Conservation (phyloP, 2,113 vertebrate species). For the Ptilorrhoa leucosticta region DNA sequence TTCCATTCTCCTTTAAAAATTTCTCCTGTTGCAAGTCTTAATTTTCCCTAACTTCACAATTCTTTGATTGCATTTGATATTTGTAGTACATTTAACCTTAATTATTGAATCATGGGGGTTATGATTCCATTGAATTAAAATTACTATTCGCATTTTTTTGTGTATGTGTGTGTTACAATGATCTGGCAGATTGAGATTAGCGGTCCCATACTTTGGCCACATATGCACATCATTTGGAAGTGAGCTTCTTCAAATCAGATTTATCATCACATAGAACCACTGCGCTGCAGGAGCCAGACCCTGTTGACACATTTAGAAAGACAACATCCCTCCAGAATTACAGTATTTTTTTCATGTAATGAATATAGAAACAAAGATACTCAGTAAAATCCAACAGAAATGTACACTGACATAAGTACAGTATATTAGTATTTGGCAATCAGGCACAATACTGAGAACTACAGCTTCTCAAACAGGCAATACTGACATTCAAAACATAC, state of each 20-base stretch:
- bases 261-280: neutral
- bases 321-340: neutral
- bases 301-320: neutral
- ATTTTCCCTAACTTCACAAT: neutral
- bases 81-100: neutral
- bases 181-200: neutral
- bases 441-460: neutral
- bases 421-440: neutral
- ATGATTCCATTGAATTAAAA: neutral
- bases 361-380: neutral
- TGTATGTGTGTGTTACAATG: neutral
- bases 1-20: neutral
- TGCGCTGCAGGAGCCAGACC: neutral
- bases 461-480: neutral
- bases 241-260: neutral
- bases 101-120: neutral
- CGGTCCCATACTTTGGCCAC: neutral
- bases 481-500: neutral
- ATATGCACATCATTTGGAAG: neutral
- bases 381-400: neutral
- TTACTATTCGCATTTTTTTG: neutral
- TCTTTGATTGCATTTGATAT: neutral
- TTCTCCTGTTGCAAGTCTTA: neutral
- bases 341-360: neutral
- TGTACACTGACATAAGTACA: neutral